Conservation (phyloP, 1,140 invertebrate genomes). For the Drosophila elegans region DNA sequence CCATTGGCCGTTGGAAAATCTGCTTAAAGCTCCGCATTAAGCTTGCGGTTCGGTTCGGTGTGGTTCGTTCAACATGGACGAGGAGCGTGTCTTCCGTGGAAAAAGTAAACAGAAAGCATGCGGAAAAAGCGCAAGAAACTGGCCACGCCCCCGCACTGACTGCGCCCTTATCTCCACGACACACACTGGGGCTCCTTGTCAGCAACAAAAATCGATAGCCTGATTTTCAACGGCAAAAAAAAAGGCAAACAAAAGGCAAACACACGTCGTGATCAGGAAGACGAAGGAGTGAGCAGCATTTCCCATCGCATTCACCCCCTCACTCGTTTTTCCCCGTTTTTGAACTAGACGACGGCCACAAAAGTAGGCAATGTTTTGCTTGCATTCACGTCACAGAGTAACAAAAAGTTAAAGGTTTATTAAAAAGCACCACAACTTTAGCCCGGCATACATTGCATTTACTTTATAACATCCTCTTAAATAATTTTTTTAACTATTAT, state of each 20-base stretch:
- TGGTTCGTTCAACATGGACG: conserved; percentile 10
- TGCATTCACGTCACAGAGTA: conserved; percentile 30
- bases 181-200: conserved; percentile 1
- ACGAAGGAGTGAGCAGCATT: conserved; percentile 4
- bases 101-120: conserved; percentile 37
- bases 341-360: conserved; percentile 43
- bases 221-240: conserved; percentile 58
- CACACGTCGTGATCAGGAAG: conserved; percentile 1
- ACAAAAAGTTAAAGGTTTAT: background rate
- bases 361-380: conserved; percentile 52
- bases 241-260: conserved; percentile 48
- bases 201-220: conserved; percentile 54
- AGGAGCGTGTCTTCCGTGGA: conserved; percentile 4
- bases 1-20: conserved; percentile 24
- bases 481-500: too few relatives aligned
- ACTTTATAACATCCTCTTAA: too few relatives aligned
- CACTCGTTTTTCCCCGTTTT: conserved; percentile 14
- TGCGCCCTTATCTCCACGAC: background rate
- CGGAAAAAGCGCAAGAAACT: conserved; percentile 52
- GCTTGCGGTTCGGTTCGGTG: background rate
- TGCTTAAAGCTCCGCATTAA: conserved; percentile 30
- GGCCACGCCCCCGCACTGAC: conserved; percentile 28
- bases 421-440: background rate
- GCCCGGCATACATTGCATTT: background rate
- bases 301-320: conserved; percentile 16